Evolutionary conservation across 2,797 vertebrate species (phyloP).

Genomic region (Sciurus vulgaris): DNA sequence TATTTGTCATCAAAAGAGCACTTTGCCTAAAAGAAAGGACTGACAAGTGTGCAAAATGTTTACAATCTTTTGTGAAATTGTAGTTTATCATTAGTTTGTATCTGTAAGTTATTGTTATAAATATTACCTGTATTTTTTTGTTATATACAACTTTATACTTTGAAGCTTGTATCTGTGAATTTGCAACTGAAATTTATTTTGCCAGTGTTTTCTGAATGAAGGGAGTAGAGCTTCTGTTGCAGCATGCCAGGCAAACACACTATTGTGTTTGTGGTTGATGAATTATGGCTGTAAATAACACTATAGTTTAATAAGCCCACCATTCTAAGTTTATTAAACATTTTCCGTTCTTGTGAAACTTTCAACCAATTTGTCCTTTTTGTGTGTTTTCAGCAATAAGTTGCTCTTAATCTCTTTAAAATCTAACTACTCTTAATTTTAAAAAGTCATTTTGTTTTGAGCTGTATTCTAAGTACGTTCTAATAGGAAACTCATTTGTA

Average conservation of each 20-base stretch:
- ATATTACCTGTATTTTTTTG: slow-evolving; percentile 89
- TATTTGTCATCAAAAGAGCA: slow-evolving; percentile 96
- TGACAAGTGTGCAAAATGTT: slow-evolving; percentile 92
- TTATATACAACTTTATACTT: slow-evolving; percentile 89
- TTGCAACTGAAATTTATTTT: slow-evolving; percentile 89
- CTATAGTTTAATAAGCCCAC: slow-evolving; percentile 72
- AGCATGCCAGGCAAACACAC: slow-evolving; percentile 86
- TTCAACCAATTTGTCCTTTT: slow-evolving; percentile 49
- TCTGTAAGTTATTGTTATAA: slow-evolving; percentile 92
- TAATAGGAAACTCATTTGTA: slow-evolving; percentile 50
- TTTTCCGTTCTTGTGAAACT: slow-evolving; percentile 79
- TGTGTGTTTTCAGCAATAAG: slow-evolving; percentile 25
- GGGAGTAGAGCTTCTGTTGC: slow-evolving; percentile 89
- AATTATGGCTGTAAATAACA: slow-evolving; percentile 80
- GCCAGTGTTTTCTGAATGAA: slow-evolving; percentile 86
- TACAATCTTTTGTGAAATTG: slow-evolving; percentile 91
- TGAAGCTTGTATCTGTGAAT: slow-evolving; percentile 90
- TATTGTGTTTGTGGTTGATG: slow-evolving; percentile 82
- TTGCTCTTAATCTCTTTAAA: slow-evolving; percentile 46
- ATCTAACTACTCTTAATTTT: slow-evolving; percentile 12
- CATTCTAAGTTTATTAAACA: slow-evolving; percentile 82
- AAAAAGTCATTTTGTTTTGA: slow-evolving; percentile 57
- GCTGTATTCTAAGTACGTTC: slow-evolving; percentile 5
- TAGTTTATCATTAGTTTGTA: slow-evolving; percentile 91
- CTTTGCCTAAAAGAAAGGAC: slow-evolving; percentile 94